These are phyloP conservation scores for Porites lutea DNA, from an alignment of 64 coral and sea anemone species.

Conservation along the genomic window DNA sequence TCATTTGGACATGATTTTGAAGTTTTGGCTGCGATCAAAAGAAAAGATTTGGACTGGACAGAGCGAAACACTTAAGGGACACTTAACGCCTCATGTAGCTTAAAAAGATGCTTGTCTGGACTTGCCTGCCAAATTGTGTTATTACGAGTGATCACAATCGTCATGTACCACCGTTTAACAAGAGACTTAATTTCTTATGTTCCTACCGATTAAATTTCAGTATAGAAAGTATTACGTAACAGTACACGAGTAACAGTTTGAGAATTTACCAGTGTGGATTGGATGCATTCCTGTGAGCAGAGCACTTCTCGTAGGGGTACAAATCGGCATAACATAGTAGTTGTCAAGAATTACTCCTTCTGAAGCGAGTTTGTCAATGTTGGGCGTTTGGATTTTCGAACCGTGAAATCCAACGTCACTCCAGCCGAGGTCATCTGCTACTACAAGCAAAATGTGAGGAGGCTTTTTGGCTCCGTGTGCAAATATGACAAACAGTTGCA, in stretches of 20 bases:
- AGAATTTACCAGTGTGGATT: conserved; percentile 47
- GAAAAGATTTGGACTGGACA: no score
- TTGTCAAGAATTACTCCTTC: conserved; percentile 54
- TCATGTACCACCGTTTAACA: no score
- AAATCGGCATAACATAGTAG: conserved; percentile 66
- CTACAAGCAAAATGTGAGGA: conserved; percentile 42
- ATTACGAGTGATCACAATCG: no score
- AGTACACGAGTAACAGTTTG: background rate
- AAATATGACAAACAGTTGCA: background rate
- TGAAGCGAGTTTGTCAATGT: conserved; percentile 54
- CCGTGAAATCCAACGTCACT: conserved; percentile 70
- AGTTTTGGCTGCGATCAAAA: no score
- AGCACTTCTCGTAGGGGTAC: conserved; percentile 47
- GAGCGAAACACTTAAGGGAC: no score
- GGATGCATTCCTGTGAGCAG: conserved; percentile 58
- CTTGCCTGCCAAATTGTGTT: no score
- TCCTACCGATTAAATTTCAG: no score
- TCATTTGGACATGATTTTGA: no score
- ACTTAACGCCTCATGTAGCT: no score
- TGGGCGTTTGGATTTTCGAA: conserved; percentile 52
- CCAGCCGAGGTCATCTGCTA: conserved; percentile 68
- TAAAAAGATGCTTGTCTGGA: no score
- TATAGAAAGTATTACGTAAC: no score
- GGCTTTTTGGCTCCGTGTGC: background rate
- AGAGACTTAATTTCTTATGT: no score